A percentile compares a stretch with the other conserved stretches of the same genome.
These are phyloP conservation scores for Eriocheir sinensis DNA, from an alignment of 1,140 invertebrate species.

Conservation along the genomic window DNA sequence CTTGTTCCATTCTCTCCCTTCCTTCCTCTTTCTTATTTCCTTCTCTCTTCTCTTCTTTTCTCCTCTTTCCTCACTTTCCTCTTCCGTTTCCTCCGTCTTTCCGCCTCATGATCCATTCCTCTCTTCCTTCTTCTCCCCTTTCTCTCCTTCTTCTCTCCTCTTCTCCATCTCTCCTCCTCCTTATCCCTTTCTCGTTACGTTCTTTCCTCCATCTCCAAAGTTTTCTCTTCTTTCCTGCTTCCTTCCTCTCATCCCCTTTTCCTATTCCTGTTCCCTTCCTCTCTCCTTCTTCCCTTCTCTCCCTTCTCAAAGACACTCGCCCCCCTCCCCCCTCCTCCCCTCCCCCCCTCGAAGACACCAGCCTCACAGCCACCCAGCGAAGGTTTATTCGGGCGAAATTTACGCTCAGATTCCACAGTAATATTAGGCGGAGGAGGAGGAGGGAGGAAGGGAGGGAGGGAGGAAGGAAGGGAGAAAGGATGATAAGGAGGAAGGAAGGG, in stretches of 20 bases:
- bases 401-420: slow-evolving; percentile 13
- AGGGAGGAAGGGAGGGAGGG: not conserved
- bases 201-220: too few relatives aligned
- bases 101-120: not conserved
- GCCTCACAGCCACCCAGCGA: not conserved
- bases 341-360: too few relatives aligned
- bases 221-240: too few relatives aligned
- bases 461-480: not conserved
- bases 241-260: not conserved
- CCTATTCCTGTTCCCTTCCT: not conserved
- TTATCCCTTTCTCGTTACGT: too few relatives aligned
- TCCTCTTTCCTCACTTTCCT: too few relatives aligned
- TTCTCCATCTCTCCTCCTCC: too few relatives aligned
- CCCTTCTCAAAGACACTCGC: not conserved
- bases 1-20: not conserved
- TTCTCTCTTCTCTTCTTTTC: not conserved
- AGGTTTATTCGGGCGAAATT: not conserved
- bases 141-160: not conserved
- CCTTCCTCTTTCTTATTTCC: not conserved
- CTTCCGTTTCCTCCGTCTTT: too few relatives aligned
- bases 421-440: not conserved
- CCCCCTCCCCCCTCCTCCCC: not conserved
- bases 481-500: not conserved
- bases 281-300: not conserved
- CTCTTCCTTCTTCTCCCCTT: too few relatives aligned